These are phyloP conservation scores for Epinephelus moara DNA, from an alignment of 2,113 vertebrate species.

Conservation along the genomic window DNA sequence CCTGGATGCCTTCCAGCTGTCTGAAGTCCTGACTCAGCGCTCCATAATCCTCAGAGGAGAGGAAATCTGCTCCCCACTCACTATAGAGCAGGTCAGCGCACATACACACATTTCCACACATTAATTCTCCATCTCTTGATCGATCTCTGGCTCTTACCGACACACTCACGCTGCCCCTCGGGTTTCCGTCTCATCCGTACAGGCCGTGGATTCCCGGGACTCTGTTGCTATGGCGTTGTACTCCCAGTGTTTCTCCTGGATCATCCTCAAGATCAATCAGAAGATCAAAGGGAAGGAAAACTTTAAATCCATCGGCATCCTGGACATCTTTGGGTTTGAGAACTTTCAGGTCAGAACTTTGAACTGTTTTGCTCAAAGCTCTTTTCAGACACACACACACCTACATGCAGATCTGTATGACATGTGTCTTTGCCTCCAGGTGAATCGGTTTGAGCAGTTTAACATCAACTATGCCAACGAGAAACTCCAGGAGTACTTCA, in stretches of 20 bases:
- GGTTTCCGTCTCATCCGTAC: slow-evolving; percentile 34
- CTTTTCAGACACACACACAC: not conserved
- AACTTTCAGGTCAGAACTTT: slow-evolving; percentile 89
- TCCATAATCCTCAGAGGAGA: slow-evolving; percentile 95
- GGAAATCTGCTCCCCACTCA: slow-evolving; percentile 95
- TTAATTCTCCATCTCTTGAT: not conserved
- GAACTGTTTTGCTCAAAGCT: not conserved
- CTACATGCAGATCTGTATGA: not conserved
- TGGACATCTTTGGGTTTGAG: slow-evolving; percentile 96
- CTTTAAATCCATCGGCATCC: slow-evolving; percentile 95
- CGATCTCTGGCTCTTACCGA: not conserved
- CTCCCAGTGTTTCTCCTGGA: slow-evolving; percentile 95
- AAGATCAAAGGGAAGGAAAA: slow-evolving; percentile 93
- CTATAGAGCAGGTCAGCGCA: slow-evolving; percentile 89
- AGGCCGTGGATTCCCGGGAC: slow-evolving; percentile 93
- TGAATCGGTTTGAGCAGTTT: slow-evolving; percentile 95
- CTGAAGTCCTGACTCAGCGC: slow-evolving; percentile 93
- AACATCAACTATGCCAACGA: slow-evolving; percentile 96
- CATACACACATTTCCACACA: not conserved
- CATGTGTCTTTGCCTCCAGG: slow-evolving; percentile 76
- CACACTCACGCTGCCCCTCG: not conserved
- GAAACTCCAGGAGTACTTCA: slow-evolving; percentile 96
- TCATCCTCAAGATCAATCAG: slow-evolving; percentile 92
- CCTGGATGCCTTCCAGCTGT: slow-evolving; percentile 91
- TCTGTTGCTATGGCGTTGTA: slow-evolving; percentile 95